phyloP scores from a whole-genome alignment of 1,140 invertebrate species.

The Drosophila baimaii region DNA sequence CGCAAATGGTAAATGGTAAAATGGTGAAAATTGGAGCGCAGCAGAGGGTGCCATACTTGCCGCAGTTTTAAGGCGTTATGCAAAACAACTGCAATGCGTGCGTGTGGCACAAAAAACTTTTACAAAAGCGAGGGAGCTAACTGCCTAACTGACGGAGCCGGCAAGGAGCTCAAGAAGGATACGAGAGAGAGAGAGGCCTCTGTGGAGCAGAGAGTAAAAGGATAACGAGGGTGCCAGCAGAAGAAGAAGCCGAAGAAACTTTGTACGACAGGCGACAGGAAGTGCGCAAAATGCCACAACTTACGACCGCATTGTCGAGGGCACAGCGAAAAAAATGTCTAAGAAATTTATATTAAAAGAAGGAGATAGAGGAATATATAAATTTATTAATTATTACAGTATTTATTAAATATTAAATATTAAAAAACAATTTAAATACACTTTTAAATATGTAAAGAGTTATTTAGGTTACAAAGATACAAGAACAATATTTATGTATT shows the following conservation, averaged over 20 bases:
- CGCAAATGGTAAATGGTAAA: conserved; percentile 30
- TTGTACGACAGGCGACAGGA: conserved; percentile 75
- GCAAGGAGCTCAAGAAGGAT: conserved; percentile 22
- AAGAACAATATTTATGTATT: no score
- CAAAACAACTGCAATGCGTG: conserved; percentile 81
- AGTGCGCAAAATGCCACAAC: conserved; percentile 82
- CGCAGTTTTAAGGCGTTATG: conserved; percentile 53
- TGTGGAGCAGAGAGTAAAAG: conserved; percentile 1
- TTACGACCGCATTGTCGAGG: conserved; percentile 51
- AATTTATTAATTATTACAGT: no score
- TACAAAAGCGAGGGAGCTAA: conserved; percentile 48
- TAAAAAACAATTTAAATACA: neutral
- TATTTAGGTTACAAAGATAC: neutral
- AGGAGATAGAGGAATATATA: no score
- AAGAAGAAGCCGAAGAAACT: conserved; percentile 58
- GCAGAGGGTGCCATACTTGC: conserved; percentile 18
- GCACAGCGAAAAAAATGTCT: neutral
- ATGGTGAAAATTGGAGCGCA: conserved; percentile 54
- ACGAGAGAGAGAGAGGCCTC: conserved; percentile 17
- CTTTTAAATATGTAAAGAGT: neutral
- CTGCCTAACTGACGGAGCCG: conserved; percentile 11
- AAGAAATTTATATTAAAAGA: no score
- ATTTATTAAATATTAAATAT: neutral
- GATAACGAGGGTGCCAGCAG: conserved; percentile 21
- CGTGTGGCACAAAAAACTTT: conserved; percentile 66